Evolutionary conservation across 1,140 invertebrate species (phyloP).

Genomic region (Tetranychus urticae): DNA sequence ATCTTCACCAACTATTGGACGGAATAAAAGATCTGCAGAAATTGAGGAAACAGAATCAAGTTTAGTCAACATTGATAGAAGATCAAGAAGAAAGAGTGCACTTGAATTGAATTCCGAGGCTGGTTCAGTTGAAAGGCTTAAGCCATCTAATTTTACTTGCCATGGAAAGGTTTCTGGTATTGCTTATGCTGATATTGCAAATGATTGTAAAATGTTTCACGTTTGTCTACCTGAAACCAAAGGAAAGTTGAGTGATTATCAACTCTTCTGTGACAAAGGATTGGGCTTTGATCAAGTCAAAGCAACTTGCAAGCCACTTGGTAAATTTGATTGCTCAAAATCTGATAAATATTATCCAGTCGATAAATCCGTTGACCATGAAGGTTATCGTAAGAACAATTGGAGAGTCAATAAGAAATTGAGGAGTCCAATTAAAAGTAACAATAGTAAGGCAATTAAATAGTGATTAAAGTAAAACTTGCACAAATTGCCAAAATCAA

Average conservation of each 20-base stretch:
- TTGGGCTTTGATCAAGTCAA: conserved; percentile 11
- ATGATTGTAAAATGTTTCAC: conserved; percentile 13
- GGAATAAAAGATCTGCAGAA: background rate
- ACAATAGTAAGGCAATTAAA: too few relatives aligned
- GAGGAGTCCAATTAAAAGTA: too few relatives aligned
- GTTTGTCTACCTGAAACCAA: conserved; percentile 12
- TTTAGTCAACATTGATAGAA: background rate
- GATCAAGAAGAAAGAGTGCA: background rate
- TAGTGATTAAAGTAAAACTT: too few relatives aligned
- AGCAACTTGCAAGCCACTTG: conserved; percentile 2
- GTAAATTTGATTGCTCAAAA: background rate
- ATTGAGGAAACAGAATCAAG: background rate
- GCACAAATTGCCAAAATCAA: too few relatives aligned
- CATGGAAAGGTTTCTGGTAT: conserved; percentile 12
- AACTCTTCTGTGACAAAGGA: conserved; percentile 10
- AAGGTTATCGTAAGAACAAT: too few relatives aligned
- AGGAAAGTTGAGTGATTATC: conserved; percentile 10
- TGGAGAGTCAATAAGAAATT: too few relatives aligned
- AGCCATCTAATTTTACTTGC: conserved; percentile 8
- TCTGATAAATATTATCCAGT: background rate
- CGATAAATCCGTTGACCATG: too few relatives aligned
- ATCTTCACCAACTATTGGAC: background rate
- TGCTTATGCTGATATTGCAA: conserved; percentile 14
- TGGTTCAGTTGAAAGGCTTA: background rate
- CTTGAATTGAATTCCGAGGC: background rate